Evolutionary conservation across 1,140 invertebrate genomes (phyloP).

Genomic region (Chrysomallon squamiferum): DNA sequence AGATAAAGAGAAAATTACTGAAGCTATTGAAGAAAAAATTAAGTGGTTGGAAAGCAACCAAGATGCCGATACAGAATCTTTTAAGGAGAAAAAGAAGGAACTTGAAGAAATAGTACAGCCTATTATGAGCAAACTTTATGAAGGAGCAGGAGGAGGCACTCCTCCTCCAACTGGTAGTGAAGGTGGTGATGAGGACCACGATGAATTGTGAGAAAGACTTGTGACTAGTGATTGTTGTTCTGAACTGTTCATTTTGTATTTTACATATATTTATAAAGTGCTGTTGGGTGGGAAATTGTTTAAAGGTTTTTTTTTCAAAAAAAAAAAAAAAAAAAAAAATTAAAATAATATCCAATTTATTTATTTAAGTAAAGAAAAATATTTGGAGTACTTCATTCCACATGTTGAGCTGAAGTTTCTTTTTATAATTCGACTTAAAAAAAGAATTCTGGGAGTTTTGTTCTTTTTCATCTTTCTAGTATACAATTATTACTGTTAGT

Average conservation of each 20-base stretch:
- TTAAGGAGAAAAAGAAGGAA: conserved; percentile 97
- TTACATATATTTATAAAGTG: not conserved
- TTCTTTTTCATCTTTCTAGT: too few relatives aligned
- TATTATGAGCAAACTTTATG: conserved; percentile 97
- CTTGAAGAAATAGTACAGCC: conserved; percentile 95
- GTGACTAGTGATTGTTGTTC: not conserved
- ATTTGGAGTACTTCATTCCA: too few relatives aligned
- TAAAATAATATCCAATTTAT: too few relatives aligned
- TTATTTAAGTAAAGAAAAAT: too few relatives aligned
- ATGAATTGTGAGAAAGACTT: conserved; percentile 38
- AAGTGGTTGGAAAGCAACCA: conserved; percentile 98
- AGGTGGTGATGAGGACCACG: conserved; percentile 30
- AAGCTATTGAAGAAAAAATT: conserved; percentile 93
- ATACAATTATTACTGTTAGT: too few relatives aligned
- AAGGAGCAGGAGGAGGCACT: conserved; percentile 71
- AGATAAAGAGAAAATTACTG: conserved; percentile 95
- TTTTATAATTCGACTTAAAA: too few relatives aligned
- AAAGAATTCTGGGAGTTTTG: too few relatives aligned
- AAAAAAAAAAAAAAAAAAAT: too few relatives aligned
- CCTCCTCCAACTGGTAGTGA: conserved; percentile 30
- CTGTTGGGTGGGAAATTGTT: not conserved
- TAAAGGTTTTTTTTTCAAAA: too few relatives aligned
- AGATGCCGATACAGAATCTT: conserved; percentile 92
- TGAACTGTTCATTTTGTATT: not conserved
- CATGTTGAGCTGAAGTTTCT: too few relatives aligned